Evolutionary conservation across 92 coral and sea anemone species (phyloP).

Genomic region (Zoanthus gigantus): DNA sequence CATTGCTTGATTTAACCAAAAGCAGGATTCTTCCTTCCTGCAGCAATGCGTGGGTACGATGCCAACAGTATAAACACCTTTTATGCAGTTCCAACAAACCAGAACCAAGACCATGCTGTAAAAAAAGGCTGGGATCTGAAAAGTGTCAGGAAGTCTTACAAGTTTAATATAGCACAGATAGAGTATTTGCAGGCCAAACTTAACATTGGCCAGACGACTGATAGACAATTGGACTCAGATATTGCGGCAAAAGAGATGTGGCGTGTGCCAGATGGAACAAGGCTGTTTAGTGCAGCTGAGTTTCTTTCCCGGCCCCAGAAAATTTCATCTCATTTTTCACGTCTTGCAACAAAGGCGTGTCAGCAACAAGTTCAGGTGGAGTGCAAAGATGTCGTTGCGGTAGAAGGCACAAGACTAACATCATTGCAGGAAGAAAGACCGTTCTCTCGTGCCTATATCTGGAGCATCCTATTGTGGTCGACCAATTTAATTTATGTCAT

Average conservation of each 20-base stretch:
- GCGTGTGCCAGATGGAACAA: neutral
- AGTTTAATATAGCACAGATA: neutral
- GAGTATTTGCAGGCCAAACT: neutral
- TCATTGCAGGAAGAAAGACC: constrained; percentile 28
- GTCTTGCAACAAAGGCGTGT: neutral
- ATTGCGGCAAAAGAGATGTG: neutral
- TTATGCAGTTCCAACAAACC: constrained; percentile 1
- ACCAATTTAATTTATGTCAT: too few relatives aligned
- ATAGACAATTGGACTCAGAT: neutral
- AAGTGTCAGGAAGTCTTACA: neutral
- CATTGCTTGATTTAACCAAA: neutral
- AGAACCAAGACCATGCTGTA: neutral
- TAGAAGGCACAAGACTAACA: constrained; percentile 29
- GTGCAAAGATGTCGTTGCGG: constrained; percentile 36
- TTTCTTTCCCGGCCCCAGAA: neutral
- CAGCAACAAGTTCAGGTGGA: constrained; percentile 4
- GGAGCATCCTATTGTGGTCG: neutral
- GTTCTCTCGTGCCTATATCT: constrained; percentile 27
- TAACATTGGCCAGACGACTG: constrained; percentile 9
- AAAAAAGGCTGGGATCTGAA: neutral
- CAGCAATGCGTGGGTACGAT: neutral
- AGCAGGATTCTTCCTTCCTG: neutral
- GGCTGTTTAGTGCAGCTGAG: neutral
- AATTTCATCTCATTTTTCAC: neutral
- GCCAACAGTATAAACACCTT: neutral